A percentile compares a stretch with the other conserved stretches of the same genome.
These are phyloP conservation scores for Psix sp. DNA, from an alignment of 1,140 invertebrate genomes.

Conservation along the genomic window DNA sequence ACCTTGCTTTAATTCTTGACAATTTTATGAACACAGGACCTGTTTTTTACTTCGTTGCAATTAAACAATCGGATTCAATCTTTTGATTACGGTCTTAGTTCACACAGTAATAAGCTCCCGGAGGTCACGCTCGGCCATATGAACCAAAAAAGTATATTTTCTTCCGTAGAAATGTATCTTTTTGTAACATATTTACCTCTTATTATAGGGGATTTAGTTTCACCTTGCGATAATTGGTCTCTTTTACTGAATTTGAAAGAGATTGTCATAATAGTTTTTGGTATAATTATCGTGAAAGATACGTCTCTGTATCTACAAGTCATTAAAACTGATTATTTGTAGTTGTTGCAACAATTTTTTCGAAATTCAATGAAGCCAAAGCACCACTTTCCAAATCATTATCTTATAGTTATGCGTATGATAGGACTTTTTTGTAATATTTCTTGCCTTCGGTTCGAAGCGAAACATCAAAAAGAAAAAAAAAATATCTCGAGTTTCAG, in stretches of 20 bases:
- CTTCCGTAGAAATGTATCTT: conserved; percentile 32
- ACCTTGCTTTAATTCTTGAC: conserved; percentile 16
- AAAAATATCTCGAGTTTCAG: conserved; percentile 5
- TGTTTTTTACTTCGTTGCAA: conserved; percentile 7
- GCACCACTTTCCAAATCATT: conserved; percentile 24
- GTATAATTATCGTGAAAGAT: conserved; percentile 19
- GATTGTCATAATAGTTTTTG: conserved; percentile 23
- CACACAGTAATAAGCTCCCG: conserved; percentile 16
- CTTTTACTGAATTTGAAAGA: conserved; percentile 18
- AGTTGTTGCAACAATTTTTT: conserved; percentile 8
- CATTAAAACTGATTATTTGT: conserved; percentile 23
- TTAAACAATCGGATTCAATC: conserved; percentile 21
- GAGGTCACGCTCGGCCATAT: conserved; percentile 8
- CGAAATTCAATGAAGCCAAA: conserved; percentile 9
- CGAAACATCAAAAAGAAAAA: conserved; percentile 16
- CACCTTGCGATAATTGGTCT: conserved; percentile 15
- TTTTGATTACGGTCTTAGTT: conserved; percentile 17
- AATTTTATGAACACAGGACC: background rate
- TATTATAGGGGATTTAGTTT: conserved; percentile 28
- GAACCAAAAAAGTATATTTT: conserved; percentile 18
- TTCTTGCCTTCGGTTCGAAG: conserved; percentile 14
- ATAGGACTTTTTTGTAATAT: conserved; percentile 18
- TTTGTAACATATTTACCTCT: conserved; percentile 20
- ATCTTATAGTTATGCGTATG: conserved; percentile 13
- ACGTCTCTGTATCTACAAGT: conserved; percentile 1